Conservation (phyloP, 1,140 invertebrate genomes). For the Portunus trituberculatus region DNA sequence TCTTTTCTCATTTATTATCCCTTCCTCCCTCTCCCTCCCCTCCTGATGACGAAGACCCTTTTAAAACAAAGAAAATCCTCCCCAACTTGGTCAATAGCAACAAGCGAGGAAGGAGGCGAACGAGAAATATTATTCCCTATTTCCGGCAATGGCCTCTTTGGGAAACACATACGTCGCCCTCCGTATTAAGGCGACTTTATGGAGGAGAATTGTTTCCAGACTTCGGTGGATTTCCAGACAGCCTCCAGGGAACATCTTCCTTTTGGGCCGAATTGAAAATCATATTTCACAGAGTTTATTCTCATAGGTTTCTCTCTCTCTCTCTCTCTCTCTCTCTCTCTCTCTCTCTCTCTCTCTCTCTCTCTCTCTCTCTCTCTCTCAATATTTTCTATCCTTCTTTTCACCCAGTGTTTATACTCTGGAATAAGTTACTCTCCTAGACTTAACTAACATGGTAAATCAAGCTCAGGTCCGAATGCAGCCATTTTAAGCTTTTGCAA, state of each 20-base stretch:
- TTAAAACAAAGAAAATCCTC: slow-evolving; percentile 30
- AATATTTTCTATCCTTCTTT: no score
- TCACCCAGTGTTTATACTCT: no score
- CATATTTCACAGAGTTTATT: slow-evolving; percentile 75
- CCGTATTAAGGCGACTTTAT: slow-evolving; percentile 74
- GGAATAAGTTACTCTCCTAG: no score
- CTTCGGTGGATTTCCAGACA: slow-evolving; percentile 69
- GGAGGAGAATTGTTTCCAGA: slow-evolving; percentile 75
- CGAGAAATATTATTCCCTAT: slow-evolving; percentile 76
- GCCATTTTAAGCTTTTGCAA: no score
- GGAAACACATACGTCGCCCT: slow-evolving; percentile 74
- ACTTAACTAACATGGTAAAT: no score
- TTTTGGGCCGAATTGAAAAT: slow-evolving; percentile 73
- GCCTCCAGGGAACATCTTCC: slow-evolving; percentile 61
- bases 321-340: not conserved
- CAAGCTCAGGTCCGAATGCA: no score
- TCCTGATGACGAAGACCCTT: not conserved
- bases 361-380: not conserved
- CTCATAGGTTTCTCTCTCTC: slow-evolving; percentile 65
- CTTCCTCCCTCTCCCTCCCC: not conserved
- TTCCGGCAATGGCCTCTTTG: slow-evolving; percentile 72
- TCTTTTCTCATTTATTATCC: no score
- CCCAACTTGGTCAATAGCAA: slow-evolving; percentile 72
- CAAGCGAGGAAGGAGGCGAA: slow-evolving; percentile 60
- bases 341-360: not conserved